Evolutionary conservation across 2,888 invertebrate genomes (phyloP), one percentile per base, ranked within the genome.

Genomic region (Drosophila quinaria): DNA sequence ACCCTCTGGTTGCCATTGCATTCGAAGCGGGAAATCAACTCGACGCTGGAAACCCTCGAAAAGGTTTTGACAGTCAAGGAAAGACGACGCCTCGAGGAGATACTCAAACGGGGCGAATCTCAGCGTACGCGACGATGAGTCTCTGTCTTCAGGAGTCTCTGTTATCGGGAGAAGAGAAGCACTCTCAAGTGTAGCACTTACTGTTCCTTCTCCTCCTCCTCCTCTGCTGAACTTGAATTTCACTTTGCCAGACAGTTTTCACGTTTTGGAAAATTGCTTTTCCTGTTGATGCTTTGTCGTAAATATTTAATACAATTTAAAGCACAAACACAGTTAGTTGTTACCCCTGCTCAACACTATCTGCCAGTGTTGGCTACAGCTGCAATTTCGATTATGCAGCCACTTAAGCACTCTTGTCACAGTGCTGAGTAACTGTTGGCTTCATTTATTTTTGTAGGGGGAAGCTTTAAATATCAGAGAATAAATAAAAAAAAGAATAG

Each of bases 1-100:
- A 93, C 92, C 58, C 89, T 93, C 65, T 93, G 93, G 93, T 91
- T 90, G 74, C 93, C 92, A 37, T 78, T 93, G 76, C 92, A 93
- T 84, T 92, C 93, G 51, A 90, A 90, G 73, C 90, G 90, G 72
- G 92, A 93, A 88, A 93, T 93, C 81, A 91, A 92, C 84, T 91
- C 90, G 70, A 92, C 92, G 52, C 71, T 92, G 77, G 89, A 90
- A 74, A 91, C 90, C 77, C 90, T 92, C 78, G 91, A 92, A 74
- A 90, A 91, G 81, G 90, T 92, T 74, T 84, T 92, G 74, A 91
- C 90, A 82, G 88, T 87, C 71, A 91, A 91, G 85, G 92, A 92
- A 81, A 87, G 92, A 65, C 82, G 92, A 79, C 91, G 92, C 86
- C 84, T 92, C 70, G 92, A 92, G 89, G 90, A 92, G 88, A 91